phyloP scores from a whole-genome alignment of 1,140 invertebrate genomes.

The Drosophila carrolli region DNA sequence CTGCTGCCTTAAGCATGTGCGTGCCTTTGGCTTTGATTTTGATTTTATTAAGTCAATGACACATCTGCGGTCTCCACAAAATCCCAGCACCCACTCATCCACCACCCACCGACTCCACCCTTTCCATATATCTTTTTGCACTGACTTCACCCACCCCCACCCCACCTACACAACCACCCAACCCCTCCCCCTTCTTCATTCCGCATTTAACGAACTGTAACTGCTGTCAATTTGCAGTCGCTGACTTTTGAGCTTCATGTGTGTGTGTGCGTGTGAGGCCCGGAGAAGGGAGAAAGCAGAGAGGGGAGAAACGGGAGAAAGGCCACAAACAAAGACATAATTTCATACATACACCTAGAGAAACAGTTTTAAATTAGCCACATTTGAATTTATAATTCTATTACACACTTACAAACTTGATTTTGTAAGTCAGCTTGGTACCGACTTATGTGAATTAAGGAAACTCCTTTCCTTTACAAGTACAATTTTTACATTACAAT shows the following conservation, averaged over 20 bases:
- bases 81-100: constrained; percentile 3
- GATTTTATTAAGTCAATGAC: constrained; percentile 83
- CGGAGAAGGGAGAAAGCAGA: not conserved
- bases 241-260: constrained; percentile 73
- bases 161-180: not conserved
- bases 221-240: constrained; percentile 82
- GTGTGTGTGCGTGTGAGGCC: constrained; percentile 1
- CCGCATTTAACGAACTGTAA: constrained; percentile 82
- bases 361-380: not conserved
- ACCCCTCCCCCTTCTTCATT: constrained; percentile 32
- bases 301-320: not conserved
- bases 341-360: constrained; percentile 36
- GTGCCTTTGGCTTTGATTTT: constrained; percentile 82
- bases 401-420: too few relatives aligned
- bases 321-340: constrained; percentile 62
- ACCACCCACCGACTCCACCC: not conserved
- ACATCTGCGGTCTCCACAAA: constrained; percentile 74
- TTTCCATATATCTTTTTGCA: constrained; percentile 15
- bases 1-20: constrained; percentile 66
- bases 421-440: too few relatives aligned
- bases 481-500: too few relatives aligned
- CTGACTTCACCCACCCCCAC: not conserved
- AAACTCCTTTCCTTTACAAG: too few relatives aligned
- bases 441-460: too few relatives aligned
- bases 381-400: not conserved